A percentile compares a stretch with the other conserved stretches of the same genome.
Evolutionary conservation across 2,888 invertebrate species (phyloP).

Genomic region (Oxytorus armatus): DNA sequence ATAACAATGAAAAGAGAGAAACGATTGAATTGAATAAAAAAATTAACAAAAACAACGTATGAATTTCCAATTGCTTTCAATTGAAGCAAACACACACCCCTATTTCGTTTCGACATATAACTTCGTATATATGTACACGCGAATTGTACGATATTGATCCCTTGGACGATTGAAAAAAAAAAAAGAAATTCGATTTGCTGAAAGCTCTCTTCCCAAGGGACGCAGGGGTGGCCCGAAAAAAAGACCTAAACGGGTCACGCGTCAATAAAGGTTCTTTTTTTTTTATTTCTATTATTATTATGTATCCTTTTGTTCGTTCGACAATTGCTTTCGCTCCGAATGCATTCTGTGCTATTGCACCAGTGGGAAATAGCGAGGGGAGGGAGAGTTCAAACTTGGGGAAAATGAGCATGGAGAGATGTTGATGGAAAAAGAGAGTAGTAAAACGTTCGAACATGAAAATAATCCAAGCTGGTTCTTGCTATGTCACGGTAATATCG

Average conservation of each 20-base stretch:
- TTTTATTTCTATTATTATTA: conserved; percentile 28
- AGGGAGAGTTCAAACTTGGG: too few relatives aligned
- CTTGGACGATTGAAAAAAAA: conserved; percentile 24
- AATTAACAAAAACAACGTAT: too few relatives aligned
- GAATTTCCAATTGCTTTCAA: background rate
- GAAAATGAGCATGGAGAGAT: background rate
- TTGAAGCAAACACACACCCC: too few relatives aligned
- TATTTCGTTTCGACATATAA: background rate
- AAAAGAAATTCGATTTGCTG: conserved; percentile 43
- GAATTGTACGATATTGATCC: background rate
- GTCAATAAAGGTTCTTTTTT: conserved; percentile 14
- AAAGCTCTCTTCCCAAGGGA: conserved; percentile 28
- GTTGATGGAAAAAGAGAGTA: background rate
- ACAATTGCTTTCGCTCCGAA: conserved; percentile 25
- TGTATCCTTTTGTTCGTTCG: conserved; percentile 8
- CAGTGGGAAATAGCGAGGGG: conserved; percentile 26
- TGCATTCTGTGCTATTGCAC: conserved; percentile 21
- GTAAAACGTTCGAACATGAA: conserved; percentile 30
- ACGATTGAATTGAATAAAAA: too few relatives aligned
- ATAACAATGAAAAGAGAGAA: too few relatives aligned
- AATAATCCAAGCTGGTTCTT: background rate
- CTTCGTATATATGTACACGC: background rate
- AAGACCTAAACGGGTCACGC: conserved; percentile 16
- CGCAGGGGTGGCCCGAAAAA: background rate
- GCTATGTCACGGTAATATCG: conserved; percentile 14